phyloP scores from a whole-genome alignment of 2,888 invertebrate species.

The Melipona beecheii region DNA sequence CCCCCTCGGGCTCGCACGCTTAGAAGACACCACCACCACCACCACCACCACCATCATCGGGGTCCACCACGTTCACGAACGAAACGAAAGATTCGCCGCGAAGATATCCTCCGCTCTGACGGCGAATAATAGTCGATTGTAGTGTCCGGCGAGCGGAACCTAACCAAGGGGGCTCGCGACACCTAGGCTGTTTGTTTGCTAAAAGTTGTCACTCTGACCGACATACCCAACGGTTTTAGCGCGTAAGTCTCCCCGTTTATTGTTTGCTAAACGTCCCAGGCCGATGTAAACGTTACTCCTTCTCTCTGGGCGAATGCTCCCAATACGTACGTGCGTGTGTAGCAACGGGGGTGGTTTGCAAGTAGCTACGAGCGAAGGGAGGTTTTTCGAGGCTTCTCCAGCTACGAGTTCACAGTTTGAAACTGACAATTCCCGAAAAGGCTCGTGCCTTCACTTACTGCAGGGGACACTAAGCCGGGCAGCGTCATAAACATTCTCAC shows the following conservation, averaged over 20 bases:
- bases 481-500: no score
- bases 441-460: no score
- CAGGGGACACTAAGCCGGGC: no score
- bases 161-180: background rate
- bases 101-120: constrained; percentile 47
- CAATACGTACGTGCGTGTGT: background rate
- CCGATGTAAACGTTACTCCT: constrained; percentile 12
- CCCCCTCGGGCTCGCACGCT: background rate
- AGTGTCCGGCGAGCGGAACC: constrained; percentile 49
- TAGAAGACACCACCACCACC: constrained; percentile 18
- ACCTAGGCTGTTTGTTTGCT: constrained; percentile 27
- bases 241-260: constrained; percentile 39
- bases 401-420: no score
- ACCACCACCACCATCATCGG: constrained; percentile 18
- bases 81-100: constrained; percentile 46
- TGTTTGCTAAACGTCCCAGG: constrained; percentile 39
- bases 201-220: constrained; percentile 46
- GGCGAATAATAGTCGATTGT: constrained; percentile 63
- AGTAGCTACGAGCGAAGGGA: background rate
- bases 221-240: constrained; percentile 32
- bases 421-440: no score
- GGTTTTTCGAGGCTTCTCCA: background rate
- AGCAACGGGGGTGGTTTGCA: background rate
- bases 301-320: background rate
- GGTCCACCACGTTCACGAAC: constrained; percentile 6